Evolutionary conservation across 1,140 invertebrate species (phyloP), one percentile per base, ranked within the genome.

Genomic region (Procambarus clarkii): DNA sequence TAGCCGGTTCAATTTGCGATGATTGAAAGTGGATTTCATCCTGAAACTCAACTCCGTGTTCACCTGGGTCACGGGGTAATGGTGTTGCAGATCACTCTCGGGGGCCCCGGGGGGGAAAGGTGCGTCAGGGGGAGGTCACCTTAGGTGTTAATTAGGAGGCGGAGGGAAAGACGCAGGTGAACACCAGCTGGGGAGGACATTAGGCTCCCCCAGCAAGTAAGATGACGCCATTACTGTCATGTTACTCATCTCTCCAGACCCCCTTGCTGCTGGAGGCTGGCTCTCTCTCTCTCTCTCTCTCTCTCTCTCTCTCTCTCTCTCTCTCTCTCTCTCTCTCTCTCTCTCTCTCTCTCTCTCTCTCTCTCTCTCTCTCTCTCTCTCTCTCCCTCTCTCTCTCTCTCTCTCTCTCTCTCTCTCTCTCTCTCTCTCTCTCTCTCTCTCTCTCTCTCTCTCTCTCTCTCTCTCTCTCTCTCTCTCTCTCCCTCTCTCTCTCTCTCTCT

Each of bases 351-450:
- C 54, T 24, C 45, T 21, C 45, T 3, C 50, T 54, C 50, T n/a
- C 45, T 54, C 50, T 8, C 45, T 15, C 21, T 54, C 79, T 21
- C 50, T n/a, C 48, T 54, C 50, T 24, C 45, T 46, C 15, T 13
- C 80, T 34, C 50, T n/a, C 50, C 8, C 80, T 34, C 80, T 58
- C 46, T 58, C n/a, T 82, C 80, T 58, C 50, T 58, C 54, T 83
- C 58, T 50, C 48, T 50, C 81, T 83, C 71, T 76, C 69, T 76
- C 84, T 86, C 71, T 76, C 69, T 76, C 84, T 86, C 71, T 76
- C 58, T 76, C 71, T 77, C 46, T 64, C 58, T 58, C 74, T 77
- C 71, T 71, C 74, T 86, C 74, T 78, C 64, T 77, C 71, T 78
- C 74, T 58, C 45, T 71, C 64, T 78, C 74, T 58, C 45, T 69